Base-by-base conservation (phyloP, 2,797 vertebrate genomes). In the Premnoplex brunnescens region DNA sequence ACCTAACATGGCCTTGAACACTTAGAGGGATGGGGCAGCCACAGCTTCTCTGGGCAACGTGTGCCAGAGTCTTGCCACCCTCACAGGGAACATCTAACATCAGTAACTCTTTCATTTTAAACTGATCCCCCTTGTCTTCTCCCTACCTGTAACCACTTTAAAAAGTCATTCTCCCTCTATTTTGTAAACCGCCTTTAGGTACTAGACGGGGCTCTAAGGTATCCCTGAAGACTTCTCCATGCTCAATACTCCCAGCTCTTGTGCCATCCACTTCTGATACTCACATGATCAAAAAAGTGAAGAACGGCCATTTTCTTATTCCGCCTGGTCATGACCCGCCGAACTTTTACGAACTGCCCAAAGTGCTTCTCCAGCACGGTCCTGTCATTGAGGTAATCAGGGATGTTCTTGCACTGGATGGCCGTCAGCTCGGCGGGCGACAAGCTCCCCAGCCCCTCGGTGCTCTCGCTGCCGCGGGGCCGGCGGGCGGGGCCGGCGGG, bases 271-370 rank as follows among this genome's bases (percentile, higher is more conserved):
- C 39, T 69, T n/a, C 30, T 9, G 1, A 26, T 32, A 98, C 99
- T 99, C 93, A 99, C 99, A 2, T 99, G 98, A 94, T 99, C 98
- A 28, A 97, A 95, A 48, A 99, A 99, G 94, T 99, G 97, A 12
- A 99, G 95, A 21, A 98, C 87, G 0, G 98, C 99, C 71, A 97
- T 89, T 67, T 98, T 98, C 83, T 98, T 99, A 26, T 71, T 95
- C 19, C 98, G 98, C 14, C 97, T 97, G 62, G 98, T 99, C 81
- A 96, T 97, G 62, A 99, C 22, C 34, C 96, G 98, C 6, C 97
- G 93, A 59, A 99, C 98, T 96, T 98, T 98, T 3, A 98, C 99
- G 3, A 98, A 99, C 55, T 97, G 98, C 14, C 97, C 48, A 2
- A 99, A 99, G 94, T 99, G 98, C 34, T 98, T 98, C 94, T 98